These are phyloP conservation scores for Tupaia tana DNA, from an alignment of 2,113 vertebrate genomes.

Conservation along the genomic window DNA sequence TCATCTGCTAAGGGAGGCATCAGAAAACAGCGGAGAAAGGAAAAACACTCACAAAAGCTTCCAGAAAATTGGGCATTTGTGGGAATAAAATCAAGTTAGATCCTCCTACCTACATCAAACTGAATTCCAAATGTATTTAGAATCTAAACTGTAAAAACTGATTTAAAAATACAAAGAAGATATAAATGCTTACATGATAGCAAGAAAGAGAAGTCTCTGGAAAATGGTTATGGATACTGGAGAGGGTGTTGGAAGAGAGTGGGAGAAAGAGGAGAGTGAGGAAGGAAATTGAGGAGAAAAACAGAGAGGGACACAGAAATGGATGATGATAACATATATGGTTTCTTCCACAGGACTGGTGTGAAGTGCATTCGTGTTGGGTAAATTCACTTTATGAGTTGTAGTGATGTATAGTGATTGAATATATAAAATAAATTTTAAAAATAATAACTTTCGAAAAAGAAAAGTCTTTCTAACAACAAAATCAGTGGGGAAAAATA, in stretches of 20 bases:
- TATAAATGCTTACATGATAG: not conserved
- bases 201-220: not conserved
- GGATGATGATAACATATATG: no score
- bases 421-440: no score
- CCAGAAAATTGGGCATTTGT: not conserved
- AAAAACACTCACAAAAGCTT: not conserved
- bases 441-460: not conserved
- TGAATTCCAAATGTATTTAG: not conserved
- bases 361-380: no score
- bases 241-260: no score
- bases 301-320: no score
- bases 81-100: not conserved
- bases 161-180: conserved; percentile 7
- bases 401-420: no score
- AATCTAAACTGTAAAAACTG: conserved; percentile 33
- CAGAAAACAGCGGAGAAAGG: not conserved
- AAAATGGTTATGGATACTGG: no score
- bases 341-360: no score
- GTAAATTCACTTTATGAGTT: no score
- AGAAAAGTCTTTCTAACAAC: not conserved
- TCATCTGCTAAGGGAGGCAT: not conserved
- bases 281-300: no score
- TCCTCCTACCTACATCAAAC: not conserved
- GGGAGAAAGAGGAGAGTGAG: no score
- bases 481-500: not conserved